These are phyloP conservation scores for Leptinotarsa haldemani DNA, from an alignment of 2,888 invertebrate genomes.

Conservation along the genomic window DNA sequence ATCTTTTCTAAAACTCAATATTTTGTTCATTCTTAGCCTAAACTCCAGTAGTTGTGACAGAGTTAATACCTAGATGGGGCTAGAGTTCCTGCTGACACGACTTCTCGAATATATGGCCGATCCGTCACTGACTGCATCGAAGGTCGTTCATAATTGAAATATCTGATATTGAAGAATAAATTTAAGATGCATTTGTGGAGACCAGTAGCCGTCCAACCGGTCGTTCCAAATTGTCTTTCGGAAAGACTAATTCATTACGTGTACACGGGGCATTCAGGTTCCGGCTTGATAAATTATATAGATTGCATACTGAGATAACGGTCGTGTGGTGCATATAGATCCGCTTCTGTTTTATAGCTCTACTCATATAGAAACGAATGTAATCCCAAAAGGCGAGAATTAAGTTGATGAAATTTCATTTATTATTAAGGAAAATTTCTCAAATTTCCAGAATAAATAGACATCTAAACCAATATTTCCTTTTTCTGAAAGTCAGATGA, in stretches of 20 bases:
- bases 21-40: too few species aligned
- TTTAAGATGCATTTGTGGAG: conserved; percentile 38
- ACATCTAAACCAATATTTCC: too few species aligned
- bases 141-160: conserved; percentile 43
- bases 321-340: conserved; percentile 8
- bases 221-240: conserved; percentile 48
- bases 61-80: too few species aligned
- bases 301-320: conserved; percentile 39
- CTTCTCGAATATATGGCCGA: too few species aligned
- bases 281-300: conserved; percentile 40
- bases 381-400: not conserved
- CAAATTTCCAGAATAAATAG: too few species aligned
- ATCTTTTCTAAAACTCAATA: too few species aligned
- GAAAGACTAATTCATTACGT: conserved; percentile 43
- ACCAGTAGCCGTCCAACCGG: conserved; percentile 53
- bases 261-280: conserved; percentile 29
- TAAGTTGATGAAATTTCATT: too few species aligned
- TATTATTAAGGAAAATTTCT: too few species aligned
- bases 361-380: not conserved
- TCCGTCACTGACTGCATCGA: conserved; percentile 10
- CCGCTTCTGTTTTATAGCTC: conserved; percentile 6
- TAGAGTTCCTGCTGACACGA: too few species aligned
- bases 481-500: too few species aligned
- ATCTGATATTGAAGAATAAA: conserved; percentile 36
- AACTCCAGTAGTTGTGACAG: too few species aligned